Base-by-base conservation (phyloP, 2,888 invertebrate species). In the Amphimallon solstitiale region DNA sequence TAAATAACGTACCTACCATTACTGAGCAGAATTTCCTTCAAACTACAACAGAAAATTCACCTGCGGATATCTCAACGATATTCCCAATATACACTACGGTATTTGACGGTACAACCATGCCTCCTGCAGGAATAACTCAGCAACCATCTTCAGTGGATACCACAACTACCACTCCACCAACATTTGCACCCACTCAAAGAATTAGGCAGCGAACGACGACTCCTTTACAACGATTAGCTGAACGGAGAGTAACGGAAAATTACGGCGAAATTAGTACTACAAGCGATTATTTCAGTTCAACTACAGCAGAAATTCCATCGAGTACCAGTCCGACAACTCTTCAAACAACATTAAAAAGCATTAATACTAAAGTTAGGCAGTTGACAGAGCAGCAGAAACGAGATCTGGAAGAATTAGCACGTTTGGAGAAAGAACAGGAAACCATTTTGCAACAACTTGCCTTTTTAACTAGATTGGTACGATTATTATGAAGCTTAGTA, bases 361-460 rank as follows among this genome's bases (percentile, higher is more conserved):
- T 64, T 10, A 71, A 77, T 7, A 66, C 75, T 9, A 79, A 77
- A 69, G 72, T 78, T 23, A 76, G 73, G 59, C 67, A 76, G 64
- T 72, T 83, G 51, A 80, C 80, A 2, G 77, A 79, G 51, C 77
- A 82, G 68, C 83, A 82, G 66, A 76, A 75, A 65, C 74, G 76
- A 67, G 80, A 82, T 72, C 74, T 82, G 67, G 78, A 78, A 67
- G 78, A 77, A 2, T 72, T 83, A 29, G 77, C 77, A 48, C 75
- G 75, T 51, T 71, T 83, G 48, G 83, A 83, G 69, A 76, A 75
- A 66, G 80, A 83, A 70, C 83, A 83, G 69, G 77, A 79, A 2
- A 78, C 78, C 7, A 74, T 83, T 68, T 72, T 83, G 48, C 74
- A 80, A 70, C 83, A 83, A 67, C 68, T 83, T n/a, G 77, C 81